Percentiles rank a stretch among this genome's conserved stretches.
phyloP scores from a whole-genome alignment of 2,888 invertebrate genomes.

The Balanococcus diminutus region DNA sequence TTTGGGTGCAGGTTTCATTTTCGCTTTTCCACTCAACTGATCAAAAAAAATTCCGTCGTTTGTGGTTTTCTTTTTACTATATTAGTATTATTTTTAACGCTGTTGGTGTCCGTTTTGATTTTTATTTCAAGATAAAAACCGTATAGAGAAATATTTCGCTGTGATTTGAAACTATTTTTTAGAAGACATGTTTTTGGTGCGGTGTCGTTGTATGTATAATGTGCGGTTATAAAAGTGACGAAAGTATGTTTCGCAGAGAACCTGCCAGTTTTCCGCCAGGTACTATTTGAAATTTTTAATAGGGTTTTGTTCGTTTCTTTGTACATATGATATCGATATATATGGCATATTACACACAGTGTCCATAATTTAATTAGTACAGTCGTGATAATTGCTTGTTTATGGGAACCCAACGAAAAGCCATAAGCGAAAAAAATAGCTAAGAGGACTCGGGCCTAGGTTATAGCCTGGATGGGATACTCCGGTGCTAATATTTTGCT shows the following conservation, averaged over 20 bases:
- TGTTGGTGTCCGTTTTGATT: neutral
- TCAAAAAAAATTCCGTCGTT: too few relatives aligned
- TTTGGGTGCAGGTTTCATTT: too few relatives aligned
- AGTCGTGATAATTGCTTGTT: neutral
- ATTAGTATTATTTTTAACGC: too few relatives aligned
- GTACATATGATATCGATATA: neutral
- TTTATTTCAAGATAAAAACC: neutral
- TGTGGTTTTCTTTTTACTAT: too few relatives aligned
- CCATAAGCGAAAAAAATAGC: neutral
- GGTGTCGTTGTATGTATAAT: conserved; percentile 29
- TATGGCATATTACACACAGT: neutral
- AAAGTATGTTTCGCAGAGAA: conserved; percentile 50
- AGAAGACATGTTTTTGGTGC: conserved; percentile 45
- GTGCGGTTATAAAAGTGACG: conserved; percentile 51
- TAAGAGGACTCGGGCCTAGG: neutral
- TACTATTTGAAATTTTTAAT: neutral
- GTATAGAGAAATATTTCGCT: neutral
- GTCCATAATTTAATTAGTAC: neutral
- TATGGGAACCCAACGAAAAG: neutral
- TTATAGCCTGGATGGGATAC: too few relatives aligned
- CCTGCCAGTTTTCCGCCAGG: conserved; percentile 50
- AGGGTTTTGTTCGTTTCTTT: neutral
- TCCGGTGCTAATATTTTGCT: too few relatives aligned
- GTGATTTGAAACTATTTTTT: conserved; percentile 1
- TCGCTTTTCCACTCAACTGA: too few relatives aligned